These are phyloP conservation scores for Drosophila colorata DNA, from an alignment of 2,888 invertebrate genomes.

Conservation along the genomic window DNA sequence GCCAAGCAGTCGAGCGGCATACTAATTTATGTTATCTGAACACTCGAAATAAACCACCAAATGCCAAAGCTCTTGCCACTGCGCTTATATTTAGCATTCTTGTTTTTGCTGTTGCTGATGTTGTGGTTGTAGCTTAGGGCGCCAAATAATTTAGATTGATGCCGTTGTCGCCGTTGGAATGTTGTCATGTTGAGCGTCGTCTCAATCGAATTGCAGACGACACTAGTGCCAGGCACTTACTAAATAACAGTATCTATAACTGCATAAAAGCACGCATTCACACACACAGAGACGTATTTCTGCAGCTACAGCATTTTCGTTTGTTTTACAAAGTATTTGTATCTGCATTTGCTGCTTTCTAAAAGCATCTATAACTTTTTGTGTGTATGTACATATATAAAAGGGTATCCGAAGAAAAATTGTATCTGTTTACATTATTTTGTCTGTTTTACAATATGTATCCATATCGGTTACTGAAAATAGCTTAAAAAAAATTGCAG, in stretches of 20 bases:
- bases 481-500: no score
- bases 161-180: slow-evolving; percentile 17
- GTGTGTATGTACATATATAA: background rate
- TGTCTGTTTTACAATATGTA: background rate
- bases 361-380: background rate
- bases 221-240: slow-evolving; percentile 21
- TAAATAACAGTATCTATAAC: slow-evolving; percentile 16
- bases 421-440: slow-evolving; percentile 4
- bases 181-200: slow-evolving; percentile 26
- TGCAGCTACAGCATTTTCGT: background rate
- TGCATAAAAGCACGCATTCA: slow-evolving; percentile 1
- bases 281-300: background rate
- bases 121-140: slow-evolving; percentile 4
- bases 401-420: background rate
- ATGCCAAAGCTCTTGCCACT: slow-evolving; percentile 46
- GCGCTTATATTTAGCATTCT: slow-evolving; percentile 23
- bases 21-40: slow-evolving; percentile 62
- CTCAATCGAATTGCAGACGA: slow-evolving; percentile 30
- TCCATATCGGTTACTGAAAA: background rate
- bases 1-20: slow-evolving; percentile 34
- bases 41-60: slow-evolving; percentile 46
- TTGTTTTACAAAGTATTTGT: slow-evolving; percentile 1
- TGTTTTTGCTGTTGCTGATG: slow-evolving; percentile 9
- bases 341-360: slow-evolving; percentile 11
- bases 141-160: slow-evolving; percentile 51